Base-by-base conservation (phyloP, 2,113 vertebrate genomes). In the Eonycteris spelaea region DNA sequence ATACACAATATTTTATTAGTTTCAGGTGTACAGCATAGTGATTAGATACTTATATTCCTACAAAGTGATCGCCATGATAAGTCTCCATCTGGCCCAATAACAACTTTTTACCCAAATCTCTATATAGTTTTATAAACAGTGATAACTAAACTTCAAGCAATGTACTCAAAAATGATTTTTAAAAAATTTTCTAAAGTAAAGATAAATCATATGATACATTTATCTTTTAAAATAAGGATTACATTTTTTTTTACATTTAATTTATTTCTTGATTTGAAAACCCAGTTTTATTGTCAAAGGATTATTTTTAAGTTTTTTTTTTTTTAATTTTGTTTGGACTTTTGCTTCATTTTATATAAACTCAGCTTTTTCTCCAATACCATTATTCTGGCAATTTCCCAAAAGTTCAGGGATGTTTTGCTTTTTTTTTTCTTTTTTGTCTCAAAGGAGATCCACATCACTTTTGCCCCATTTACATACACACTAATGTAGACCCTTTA, bases 191-290 rank as follows among this genome's bases (percentile, higher is more conserved):
- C 63, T 21, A 59, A 51, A 51, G 15, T 85, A 79, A 83, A 90
- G 4, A 63, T 67, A 85, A 61, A 57, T 86, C 22, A 0, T 53
- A 9, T 22, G 2, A n/a, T 75, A 30, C 30, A 19, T 40, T 11
- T 9, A 53, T 30, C 1, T 85, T 71, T 10, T 5, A 82, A 73
- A 74, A 53, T 82, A 43, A 63, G 2, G 0, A 45, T 45, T 35
- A n/a, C n/a, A 40, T 12, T 26, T 57, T 61, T 63, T 82, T 70
- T 77, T 12, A 38, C 11, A 61, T n/a, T 45, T 45, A 40, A 61
- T 65, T 96, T 83, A 53, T 43, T 53, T 61, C 7, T 79, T 73
- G 8, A 53, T 82, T 96, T 92, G 12, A 83, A 87, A 95, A 26
- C 0, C 28, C 68, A 79, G 16, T 55, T 86, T 93, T 16, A 67